Conservation (phyloP, 2,797 vertebrate genomes). For the Hydrolagus colliei region DNA sequence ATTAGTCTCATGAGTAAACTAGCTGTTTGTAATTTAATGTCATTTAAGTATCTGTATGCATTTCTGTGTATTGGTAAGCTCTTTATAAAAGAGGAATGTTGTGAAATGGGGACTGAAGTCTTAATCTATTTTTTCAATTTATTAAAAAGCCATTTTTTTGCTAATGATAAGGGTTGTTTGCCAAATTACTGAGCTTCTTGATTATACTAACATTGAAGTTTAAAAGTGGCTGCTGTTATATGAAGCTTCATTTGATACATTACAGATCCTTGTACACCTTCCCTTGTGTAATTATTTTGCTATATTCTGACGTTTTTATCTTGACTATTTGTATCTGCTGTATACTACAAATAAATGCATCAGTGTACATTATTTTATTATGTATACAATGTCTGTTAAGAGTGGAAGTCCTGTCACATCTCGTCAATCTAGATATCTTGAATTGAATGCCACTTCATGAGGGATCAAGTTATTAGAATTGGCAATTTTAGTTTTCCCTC, state of each 20-base stretch:
- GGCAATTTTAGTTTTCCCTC: background rate
- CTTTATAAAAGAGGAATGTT: constrained; percentile 32
- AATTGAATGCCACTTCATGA: background rate
- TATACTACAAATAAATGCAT: constrained; percentile 22
- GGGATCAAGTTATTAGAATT: constrained; percentile 3
- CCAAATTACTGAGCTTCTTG: constrained; percentile 23
- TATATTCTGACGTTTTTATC: constrained; percentile 28
- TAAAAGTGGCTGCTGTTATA: constrained; percentile 1
- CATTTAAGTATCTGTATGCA: constrained; percentile 23
- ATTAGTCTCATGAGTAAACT: constrained; percentile 28
- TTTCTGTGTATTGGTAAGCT: constrained; percentile 29
- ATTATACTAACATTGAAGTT: constrained; percentile 29
- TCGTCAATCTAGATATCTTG: constrained; percentile 1
- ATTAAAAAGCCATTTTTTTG: constrained; percentile 31
- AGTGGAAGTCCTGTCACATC: constrained; percentile 17
- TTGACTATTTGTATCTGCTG: constrained; percentile 21
- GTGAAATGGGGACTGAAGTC: constrained; percentile 29
- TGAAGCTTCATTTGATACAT: constrained; percentile 26
- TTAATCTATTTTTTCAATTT: constrained; percentile 33
- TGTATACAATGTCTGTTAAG: constrained; percentile 22
- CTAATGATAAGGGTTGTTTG: constrained; percentile 29
- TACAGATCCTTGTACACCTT: constrained; percentile 25
- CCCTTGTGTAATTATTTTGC: constrained; percentile 26
- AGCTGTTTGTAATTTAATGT: constrained; percentile 28
- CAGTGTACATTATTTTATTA: constrained; percentile 28